A percentile compares a stretch with the other conserved stretches of the same genome.
These are phyloP conservation scores for Amiota minor DNA, from an alignment of 2,888 invertebrate species.

Conservation along the genomic window DNA sequence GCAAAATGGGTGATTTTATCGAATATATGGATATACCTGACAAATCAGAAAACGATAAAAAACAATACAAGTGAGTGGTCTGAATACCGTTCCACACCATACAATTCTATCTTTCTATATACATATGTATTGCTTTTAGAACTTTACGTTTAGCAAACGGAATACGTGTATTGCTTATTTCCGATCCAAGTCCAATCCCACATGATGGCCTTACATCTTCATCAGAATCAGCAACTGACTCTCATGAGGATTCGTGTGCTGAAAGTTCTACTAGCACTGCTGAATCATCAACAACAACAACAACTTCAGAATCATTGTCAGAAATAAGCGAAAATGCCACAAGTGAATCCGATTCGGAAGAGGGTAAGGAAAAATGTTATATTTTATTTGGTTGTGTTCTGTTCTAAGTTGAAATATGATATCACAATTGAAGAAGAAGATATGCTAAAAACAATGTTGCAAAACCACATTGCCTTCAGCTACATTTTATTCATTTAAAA, in stretches of 20 bases:
- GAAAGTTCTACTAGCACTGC: slow-evolving; percentile 46
- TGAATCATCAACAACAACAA: slow-evolving; percentile 51
- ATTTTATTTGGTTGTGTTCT: no score
- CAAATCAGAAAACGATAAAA: slow-evolving; percentile 85
- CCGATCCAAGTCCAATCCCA: slow-evolving; percentile 76
- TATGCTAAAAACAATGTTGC: no score
- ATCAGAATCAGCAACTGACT: slow-evolving; percentile 60
- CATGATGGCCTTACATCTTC: slow-evolving; percentile 64
- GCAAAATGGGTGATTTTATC: slow-evolving; percentile 41
- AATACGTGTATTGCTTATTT: slow-evolving; percentile 81
- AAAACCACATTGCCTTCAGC: no score
- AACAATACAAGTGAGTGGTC: slow-evolving; percentile 80
- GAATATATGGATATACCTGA: slow-evolving; percentile 76
- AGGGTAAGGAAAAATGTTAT: slow-evolving; percentile 40
- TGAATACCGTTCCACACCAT: not conserved
- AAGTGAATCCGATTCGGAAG: slow-evolving; percentile 44
- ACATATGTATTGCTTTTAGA: slow-evolving; percentile 67
- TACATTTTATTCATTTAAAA: no score
- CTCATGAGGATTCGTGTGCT: slow-evolving; percentile 55
- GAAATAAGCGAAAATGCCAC: slow-evolving; percentile 37
- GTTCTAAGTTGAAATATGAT: no score
- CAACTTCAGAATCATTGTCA: slow-evolving; percentile 41
- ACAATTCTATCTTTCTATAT: not conserved
- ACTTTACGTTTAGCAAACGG: slow-evolving; percentile 81
- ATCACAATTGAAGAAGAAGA: no score